These are phyloP conservation scores for Phytoseiulus persimilis DNA, from an alignment of 2,888 invertebrate species.

Conservation along the genomic window DNA sequence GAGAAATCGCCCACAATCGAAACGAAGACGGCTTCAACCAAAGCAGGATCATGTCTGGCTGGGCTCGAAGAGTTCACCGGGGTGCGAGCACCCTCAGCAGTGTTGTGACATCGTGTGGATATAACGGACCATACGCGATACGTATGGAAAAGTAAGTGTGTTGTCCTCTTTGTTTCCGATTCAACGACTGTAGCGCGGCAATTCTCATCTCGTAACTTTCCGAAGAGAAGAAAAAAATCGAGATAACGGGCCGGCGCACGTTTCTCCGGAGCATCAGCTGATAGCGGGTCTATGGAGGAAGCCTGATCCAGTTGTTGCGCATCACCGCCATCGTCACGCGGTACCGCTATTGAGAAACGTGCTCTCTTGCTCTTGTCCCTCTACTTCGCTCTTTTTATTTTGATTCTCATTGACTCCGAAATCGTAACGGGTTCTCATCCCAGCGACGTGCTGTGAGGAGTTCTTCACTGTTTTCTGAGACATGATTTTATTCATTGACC, in stretches of 20 bases:
- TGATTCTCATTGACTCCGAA: too few relatives aligned
- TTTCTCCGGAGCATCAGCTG: neutral
- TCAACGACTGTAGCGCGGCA: neutral
- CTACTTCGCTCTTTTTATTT: too few relatives aligned
- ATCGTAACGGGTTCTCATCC: too few relatives aligned
- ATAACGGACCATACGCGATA: conserved; percentile 44
- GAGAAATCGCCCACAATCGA: neutral
- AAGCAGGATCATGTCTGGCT: conserved; percentile 7
- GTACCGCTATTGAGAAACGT: neutral
- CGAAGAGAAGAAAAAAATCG: neutral
- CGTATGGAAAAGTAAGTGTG: conserved; percentile 46
- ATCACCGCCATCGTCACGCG: neutral
- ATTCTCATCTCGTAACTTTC: neutral
- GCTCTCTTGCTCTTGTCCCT: neutral
- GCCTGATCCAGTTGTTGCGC: neutral
- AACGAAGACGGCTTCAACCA: neutral
- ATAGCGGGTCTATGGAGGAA: neutral
- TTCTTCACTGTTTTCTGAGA: too few relatives aligned
- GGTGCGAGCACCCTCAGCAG: conserved; percentile 37
- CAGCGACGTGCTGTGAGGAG: too few relatives aligned
- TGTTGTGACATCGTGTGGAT: conserved; percentile 37
- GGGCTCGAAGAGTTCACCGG: conserved; percentile 31
- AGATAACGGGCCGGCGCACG: neutral
- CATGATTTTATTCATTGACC: too few relatives aligned
- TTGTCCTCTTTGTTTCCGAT: neutral